Evolutionary conservation across 2,888 invertebrate genomes (phyloP), one percentile per base, ranked within the genome.

Genomic region (Phaedon cochleariae): DNA sequence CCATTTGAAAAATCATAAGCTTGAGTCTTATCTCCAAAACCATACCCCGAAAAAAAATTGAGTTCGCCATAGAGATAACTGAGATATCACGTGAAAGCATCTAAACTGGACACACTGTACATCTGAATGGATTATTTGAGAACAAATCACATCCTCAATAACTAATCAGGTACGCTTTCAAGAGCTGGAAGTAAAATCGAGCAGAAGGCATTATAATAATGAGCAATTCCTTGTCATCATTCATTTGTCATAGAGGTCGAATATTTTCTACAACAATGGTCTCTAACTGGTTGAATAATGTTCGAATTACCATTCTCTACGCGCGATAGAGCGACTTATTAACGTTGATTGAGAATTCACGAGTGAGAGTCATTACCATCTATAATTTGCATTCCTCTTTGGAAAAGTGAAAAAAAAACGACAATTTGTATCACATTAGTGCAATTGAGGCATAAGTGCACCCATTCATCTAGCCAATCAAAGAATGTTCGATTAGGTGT

Each of bases 351-450:
- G 41, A 41, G 41, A 41, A 41, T 41, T 41, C 41, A 41, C 41
- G 41, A 41, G 41, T 3, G 41, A 9, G 41, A 41, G 41, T 41
- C 41, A 41, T 41, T 41, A 41, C 15, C 41, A 15, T n/a, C 4
- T n/a, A 41, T 41, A 41, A 41, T 41, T 57, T 26, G 17, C 21
- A 57, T 57, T 57, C 57, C n/a, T 26, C 45, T 12, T 15, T n/a
- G 45, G 34, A 17, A 26, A 21, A 22, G 18, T 7, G 26, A 22
- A 17, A 57, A 57, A 26, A 57, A 45, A 46, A 57, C n/a, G 41
- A 45, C 26, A 57, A 57, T 45, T 45, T 57, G 57, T 57, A 57
- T 45, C 57, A 57, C 57, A 57, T 57, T 57, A 46, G 45, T 26
- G 57, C 45, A 17, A 26, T 37, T 41, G 45, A 57, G 21, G 22